Evolutionary conservation across 2,888 invertebrate genomes (phyloP).

Genomic region (Mesopsocus fuscifrons): DNA sequence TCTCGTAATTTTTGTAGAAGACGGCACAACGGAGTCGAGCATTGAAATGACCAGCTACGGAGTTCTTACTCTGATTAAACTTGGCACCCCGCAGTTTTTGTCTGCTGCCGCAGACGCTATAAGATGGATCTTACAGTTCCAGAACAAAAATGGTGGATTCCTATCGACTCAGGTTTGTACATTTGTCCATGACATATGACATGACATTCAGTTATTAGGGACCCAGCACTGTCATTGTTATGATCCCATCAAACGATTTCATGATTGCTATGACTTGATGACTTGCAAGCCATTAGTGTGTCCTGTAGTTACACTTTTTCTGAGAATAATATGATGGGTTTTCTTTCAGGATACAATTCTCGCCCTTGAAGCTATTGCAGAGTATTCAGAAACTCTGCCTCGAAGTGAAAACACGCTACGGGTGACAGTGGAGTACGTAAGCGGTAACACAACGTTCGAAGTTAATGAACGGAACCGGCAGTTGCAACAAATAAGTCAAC

Average conservation of each 20-base stretch:
- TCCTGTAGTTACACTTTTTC: too few species aligned
- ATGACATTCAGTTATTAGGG: too few species aligned
- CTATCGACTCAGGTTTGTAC: slow-evolving; percentile 58
- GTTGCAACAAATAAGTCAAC: slow-evolving; percentile 26
- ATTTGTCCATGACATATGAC: too few species aligned
- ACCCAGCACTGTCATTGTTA: too few species aligned
- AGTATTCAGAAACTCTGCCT: slow-evolving; percentile 30
- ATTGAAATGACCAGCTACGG: slow-evolving; percentile 51
- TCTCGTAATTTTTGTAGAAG: too few species aligned
- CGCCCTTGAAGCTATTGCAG: slow-evolving; percentile 37
- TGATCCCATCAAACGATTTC: too few species aligned
- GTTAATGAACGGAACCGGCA: slow-evolving; percentile 29
- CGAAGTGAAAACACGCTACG: slow-evolving; percentile 26
- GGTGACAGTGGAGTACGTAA: slow-evolving; percentile 26
- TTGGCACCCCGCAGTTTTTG: slow-evolving; percentile 30
- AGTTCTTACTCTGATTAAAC: slow-evolving; percentile 33
- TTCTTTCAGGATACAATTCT: slow-evolving; percentile 35
- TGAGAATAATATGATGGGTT: too few species aligned
- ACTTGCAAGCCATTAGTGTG: too few species aligned
- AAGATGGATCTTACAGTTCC: slow-evolving; percentile 51
- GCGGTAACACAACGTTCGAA: slow-evolving; percentile 25
- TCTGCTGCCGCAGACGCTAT: slow-evolving; percentile 38
- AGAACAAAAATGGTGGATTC: slow-evolving; percentile 50
- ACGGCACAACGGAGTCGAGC: slow-evolving; percentile 35
- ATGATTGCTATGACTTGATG: too few species aligned